Conservation (phyloP, 2,888 invertebrate species). For the Nesidiocoris tenuis region DNA sequence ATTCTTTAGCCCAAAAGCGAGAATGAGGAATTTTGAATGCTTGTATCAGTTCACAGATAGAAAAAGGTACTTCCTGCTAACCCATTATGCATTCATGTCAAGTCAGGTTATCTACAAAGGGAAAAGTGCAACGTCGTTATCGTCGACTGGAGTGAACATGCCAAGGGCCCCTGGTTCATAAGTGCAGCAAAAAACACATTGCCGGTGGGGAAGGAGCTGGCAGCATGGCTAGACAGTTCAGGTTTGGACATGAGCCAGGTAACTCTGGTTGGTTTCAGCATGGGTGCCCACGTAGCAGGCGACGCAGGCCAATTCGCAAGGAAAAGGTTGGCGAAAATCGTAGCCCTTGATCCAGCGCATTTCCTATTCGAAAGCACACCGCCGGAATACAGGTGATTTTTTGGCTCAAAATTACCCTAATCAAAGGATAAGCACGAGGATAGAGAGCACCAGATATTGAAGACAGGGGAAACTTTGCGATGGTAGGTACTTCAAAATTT, state of each 20-base stretch:
- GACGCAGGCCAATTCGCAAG: constrained; percentile 61
- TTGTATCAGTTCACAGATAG: too few species aligned
- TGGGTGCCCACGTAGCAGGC: constrained; percentile 61
- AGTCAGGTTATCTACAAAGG: constrained; percentile 35
- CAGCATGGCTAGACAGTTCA: constrained; percentile 57
- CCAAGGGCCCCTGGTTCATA: constrained; percentile 54
- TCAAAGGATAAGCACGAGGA: too few species aligned
- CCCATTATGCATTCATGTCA: too few species aligned
- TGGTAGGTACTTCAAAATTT: too few species aligned
- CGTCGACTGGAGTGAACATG: constrained; percentile 56
- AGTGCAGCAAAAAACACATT: constrained; percentile 55
- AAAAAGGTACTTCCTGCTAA: too few species aligned
- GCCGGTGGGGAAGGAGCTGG: constrained; percentile 54
- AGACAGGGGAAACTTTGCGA: too few species aligned
- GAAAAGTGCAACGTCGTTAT: constrained; percentile 56
- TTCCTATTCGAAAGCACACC: constrained; percentile 61
- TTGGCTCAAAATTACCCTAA: neutral
- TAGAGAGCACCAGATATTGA: too few species aligned
- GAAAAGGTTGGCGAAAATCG: constrained; percentile 60
- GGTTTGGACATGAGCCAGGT: constrained; percentile 53
- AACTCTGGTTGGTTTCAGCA: constrained; percentile 58
- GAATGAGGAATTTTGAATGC: neutral
- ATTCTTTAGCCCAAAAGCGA: neutral
- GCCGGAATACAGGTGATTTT: constrained; percentile 56
- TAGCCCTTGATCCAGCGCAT: constrained; percentile 61